Base-by-base conservation (phyloP, 2,113 vertebrate genomes). In the Macquaria australasica region DNA sequence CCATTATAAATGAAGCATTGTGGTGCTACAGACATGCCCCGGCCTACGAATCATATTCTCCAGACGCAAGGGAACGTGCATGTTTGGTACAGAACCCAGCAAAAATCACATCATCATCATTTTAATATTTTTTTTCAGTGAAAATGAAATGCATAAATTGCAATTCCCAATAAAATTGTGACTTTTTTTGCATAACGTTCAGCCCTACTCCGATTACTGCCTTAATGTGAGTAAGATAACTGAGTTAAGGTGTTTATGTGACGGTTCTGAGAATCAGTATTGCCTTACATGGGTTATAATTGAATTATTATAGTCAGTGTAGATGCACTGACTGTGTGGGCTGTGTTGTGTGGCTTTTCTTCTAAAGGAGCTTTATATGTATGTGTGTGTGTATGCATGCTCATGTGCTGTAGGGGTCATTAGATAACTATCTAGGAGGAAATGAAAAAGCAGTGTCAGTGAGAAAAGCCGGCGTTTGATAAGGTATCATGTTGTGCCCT, bases 401-500 rank as follows among this genome's bases (percentile, higher is more conserved):
- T 37, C 5, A 9, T 48, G 18, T 70, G 74, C 75, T 64, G 77
- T 50, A 31, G 8, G 74, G 75, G 87, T 80, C 69, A 12, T 86
- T 67, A 53, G 84, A 90, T 95, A 80, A 86, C 71, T 66, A 85
- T 91, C 82, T 56, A 77, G 37, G 79, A 88, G 91, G 92, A 94
- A 94, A 93, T 93, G 76, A 94, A 93, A 93, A 91, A 76, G 75
- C 85, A 55, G 83, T 71, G 88, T 82, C 70, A 51, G 62, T 67
- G 66, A 83, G 77, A 86, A 81, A 79, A 84, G 71, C 58, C 20
- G 4, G 53, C 41, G 72, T 82, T 81, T 87, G 83, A 88, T 85
- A 88, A 88, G 68, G 71, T 91, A 73, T 85, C 79, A 63, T 86
- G 73, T 66, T 71, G 79, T 80, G 60, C 55, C 37, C 75, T 43